Evolutionary conservation across 2,888 invertebrate genomes (phyloP), one percentile per base, ranked within the genome.

Genomic region (Pandemis heparana): DNA sequence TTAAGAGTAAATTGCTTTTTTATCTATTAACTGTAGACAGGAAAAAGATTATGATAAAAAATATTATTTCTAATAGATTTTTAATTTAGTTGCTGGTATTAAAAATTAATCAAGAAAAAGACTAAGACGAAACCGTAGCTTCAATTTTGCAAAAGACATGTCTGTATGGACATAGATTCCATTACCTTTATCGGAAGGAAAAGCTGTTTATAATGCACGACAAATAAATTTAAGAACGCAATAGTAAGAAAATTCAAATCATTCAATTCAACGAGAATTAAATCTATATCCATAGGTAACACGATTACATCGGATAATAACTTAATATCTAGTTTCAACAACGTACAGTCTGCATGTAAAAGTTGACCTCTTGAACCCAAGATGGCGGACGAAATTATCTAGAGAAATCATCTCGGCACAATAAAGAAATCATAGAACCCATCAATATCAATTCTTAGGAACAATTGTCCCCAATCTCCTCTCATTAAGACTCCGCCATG

Each of bases 391-490:
- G n/a, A 23, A 56, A 56, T 56, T 62, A 65, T 48, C 53, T n/a
- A 73, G 73, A 73, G 73, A 73, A 73, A 69, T 69, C 73, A 64
- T 69, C 60, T 61, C 74, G 38, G 32, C 59, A 68, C 74, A 73
- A 73, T 73, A 69, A 73, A 73, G 51, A 74, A 75, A 74, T 70
- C 62, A 69, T 71, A 70, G 53, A 66, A 63, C 38, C 77, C 77
- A 78, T 78, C 78, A 77, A 77, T 77, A 77, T 79, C 76, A 77
- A 76, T 75, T 64, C 56, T 66, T 41, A 63, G 77, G 77, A 80
- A 79, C 84, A 84, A 85, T 85, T 85, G 82, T 75, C 74, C 75
- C 73, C 81, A 85, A 85, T 85, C 80, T 79, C 61, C 70, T 71
- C 77, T 80, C 79, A 82, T 81, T 81, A 75, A 75, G 67, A 48